Percentiles rank a stretch among this genome's conserved stretches.
phyloP scores from a whole-genome alignment of 2,113 vertebrate species.

The Ibidorhyncha struthersii region DNA sequence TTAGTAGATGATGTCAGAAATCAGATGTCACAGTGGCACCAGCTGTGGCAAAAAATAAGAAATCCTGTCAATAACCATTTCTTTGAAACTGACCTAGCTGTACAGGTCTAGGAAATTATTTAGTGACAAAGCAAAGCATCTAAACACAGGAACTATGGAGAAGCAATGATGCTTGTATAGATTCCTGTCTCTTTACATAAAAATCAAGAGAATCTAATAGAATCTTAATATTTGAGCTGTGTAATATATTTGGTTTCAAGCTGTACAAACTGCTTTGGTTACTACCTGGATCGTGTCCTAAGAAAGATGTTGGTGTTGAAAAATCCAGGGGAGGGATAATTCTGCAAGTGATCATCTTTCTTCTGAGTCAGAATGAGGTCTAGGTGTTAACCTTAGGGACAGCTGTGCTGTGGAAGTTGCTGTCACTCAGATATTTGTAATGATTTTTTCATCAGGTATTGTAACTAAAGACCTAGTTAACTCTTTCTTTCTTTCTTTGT shows the following conservation, averaged over 20 bases:
- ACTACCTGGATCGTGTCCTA: background rate
- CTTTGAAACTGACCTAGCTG: background rate
- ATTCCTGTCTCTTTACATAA: background rate
- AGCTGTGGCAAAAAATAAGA: background rate
- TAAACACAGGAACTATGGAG: background rate
- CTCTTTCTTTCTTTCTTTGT: background rate
- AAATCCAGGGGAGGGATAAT: background rate
- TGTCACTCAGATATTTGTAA: background rate
- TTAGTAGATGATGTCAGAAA: background rate
- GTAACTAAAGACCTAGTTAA: background rate
- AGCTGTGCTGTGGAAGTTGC: background rate
- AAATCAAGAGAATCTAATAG: background rate
- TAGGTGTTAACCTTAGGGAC: background rate
- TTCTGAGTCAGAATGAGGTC: background rate
- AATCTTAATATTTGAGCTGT: background rate
- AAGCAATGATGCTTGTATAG: background rate
- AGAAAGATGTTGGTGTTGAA: background rate
- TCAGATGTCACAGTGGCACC: background rate
- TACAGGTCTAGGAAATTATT: background rate
- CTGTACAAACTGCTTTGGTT: background rate
- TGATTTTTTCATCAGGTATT: background rate
- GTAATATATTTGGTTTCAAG: background rate
- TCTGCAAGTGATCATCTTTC: background rate
- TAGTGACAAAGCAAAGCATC: background rate
- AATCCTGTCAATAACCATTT: background rate